Percentiles rank a stretch among this genome's conserved stretches.
Conservation (phyloP, 2,888 invertebrate genomes). For the Spatulosminthurus flaviceps region DNA sequence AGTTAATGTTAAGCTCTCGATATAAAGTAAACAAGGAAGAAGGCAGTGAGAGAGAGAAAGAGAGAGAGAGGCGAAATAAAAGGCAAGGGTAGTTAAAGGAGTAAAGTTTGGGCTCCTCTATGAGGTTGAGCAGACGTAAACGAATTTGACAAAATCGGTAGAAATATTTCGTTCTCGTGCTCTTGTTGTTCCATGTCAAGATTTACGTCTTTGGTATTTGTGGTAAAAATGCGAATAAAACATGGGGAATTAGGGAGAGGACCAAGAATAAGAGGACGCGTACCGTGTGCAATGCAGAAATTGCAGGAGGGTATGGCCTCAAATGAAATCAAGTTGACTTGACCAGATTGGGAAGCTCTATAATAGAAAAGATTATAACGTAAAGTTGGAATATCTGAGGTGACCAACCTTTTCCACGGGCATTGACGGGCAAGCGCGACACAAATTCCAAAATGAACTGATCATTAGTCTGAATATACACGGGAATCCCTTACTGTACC, state of each 20-base stretch:
- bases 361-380: conserved; percentile 28
- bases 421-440: conserved; percentile 96
- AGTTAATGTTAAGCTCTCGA: background rate
- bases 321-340: conserved; percentile 44
- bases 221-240: background rate
- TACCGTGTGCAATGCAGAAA: conserved; percentile 43
- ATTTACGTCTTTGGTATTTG: background rate
- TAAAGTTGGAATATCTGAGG: conserved; percentile 37
- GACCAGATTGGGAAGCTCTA: conserved; percentile 46
- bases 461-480: conserved; percentile 74
- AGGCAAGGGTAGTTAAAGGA: background rate
- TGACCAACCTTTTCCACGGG: conserved; percentile 89
- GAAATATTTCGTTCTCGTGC: background rate
- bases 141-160: background rate
- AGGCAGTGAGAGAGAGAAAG: background rate
- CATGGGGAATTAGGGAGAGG: conserved; percentile 12
- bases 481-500: conserved; percentile 31
- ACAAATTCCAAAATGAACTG: conserved; percentile 97
- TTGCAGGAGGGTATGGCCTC: conserved; percentile 42
- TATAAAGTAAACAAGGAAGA: conserved; percentile 27
- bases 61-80: too few species aligned
- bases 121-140: background rate
- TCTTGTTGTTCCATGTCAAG: conserved; percentile 12
- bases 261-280: conserved; percentile 16
- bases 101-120: background rate